Base-by-base conservation (phyloP, 2,888 invertebrate genomes). In the Scaeva pyrastri region DNA sequence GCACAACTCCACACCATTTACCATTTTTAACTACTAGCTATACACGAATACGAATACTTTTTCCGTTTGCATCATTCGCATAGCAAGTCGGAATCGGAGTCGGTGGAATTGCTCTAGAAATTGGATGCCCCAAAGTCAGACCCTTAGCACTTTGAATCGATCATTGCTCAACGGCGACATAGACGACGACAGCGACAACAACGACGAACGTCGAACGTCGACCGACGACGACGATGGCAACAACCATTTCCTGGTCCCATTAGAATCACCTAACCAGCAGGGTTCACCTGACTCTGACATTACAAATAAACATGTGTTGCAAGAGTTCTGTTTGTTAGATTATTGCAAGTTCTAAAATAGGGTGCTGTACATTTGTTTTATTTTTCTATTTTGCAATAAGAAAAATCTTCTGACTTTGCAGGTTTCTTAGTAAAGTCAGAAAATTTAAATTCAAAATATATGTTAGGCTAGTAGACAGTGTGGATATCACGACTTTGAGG, bases 51-150 rank as follows among this genome's bases (percentile, higher is more conserved):
- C 77, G 55, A 81, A 68, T 64, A 48, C 10, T 48, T 55, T 70
- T 43, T 66, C 75, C 66, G 68, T 70, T 85, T 85, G 76, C 73
- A 64, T 64, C 77, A 85, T 19, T 58, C 11, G 8, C 36, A 43
- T 31, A 31, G 31, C 31, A n/a, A 52, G 31, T 58, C n/a, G 23
- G 36, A 39, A 23, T 36, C 19, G 43, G 58, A 31, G 50, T 21
- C 21, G 36, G 58, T 43, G 80, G 55, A 58, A 45, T 12, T 50
- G 43, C 26, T 68, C 50, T 71, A 73, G 86, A 82, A 86, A 86
- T 86, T 77, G 56, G 71, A 86, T 82, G 86, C 86, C 86, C 86
- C 64, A 86, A 73, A 81, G 85, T 60, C 48, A 80, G 77, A 86
- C 86, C 86, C 86, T 86, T 71, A 70, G 77, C 68, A 73, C 60